Evolutionary conservation across 2,797 vertebrate genomes (phyloP).

Genomic region (Novumbra hubbsi): DNA sequence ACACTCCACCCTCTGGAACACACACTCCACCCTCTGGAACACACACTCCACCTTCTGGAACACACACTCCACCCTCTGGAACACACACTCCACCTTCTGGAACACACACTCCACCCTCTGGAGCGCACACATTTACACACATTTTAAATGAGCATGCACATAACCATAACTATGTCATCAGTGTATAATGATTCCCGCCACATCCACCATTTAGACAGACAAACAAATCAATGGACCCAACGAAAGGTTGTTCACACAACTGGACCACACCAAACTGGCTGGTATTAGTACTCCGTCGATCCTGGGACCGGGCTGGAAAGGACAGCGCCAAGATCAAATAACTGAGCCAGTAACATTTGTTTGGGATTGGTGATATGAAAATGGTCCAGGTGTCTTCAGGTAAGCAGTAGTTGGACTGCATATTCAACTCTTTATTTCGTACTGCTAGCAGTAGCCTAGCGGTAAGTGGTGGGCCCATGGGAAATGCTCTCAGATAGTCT

Average conservation of each 20-base stretch:
- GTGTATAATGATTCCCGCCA: background rate
- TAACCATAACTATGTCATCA: background rate
- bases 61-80: no score
- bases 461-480: constrained; percentile 35
- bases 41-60: no score
- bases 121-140: background rate
- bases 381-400: background rate
- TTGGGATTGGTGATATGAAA: no score
- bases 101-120: constrained; percentile 4
- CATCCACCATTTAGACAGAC: background rate
- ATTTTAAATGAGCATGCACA: background rate
- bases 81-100: constrained; percentile 2
- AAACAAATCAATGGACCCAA: background rate
- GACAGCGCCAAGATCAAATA: no score
- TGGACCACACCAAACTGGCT: background rate
- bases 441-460: constrained; percentile 30
- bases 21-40: no score
- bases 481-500: constrained; percentile 68
- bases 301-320: no score
- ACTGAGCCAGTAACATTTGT: no score
- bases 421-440: constrained; percentile 48
- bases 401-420: constrained; percentile 48
- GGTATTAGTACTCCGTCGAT: no score
- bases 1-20: background rate
- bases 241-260: background rate